Evolutionary conservation across 1,140 invertebrate species (phyloP).

Genomic region (Cotesia chilonis): DNA sequence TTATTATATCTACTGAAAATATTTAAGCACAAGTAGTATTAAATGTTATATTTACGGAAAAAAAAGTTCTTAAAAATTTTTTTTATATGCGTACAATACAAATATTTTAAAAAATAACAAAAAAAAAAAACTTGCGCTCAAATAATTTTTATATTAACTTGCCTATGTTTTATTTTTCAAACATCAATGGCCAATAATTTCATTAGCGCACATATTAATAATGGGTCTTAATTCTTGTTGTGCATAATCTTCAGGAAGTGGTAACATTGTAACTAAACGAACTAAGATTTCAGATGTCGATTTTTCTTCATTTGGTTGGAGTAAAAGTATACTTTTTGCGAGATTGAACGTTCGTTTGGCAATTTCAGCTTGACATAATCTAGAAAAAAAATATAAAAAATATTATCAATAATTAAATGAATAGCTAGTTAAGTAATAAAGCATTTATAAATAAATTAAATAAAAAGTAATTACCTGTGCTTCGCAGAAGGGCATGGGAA

Average conservation of each 20-base stretch:
- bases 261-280: slow-evolving; percentile 67
- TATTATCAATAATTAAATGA: slow-evolving; percentile 21
- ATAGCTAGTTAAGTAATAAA: neutral
- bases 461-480: slow-evolving; percentile 65
- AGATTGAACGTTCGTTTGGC: slow-evolving; percentile 69
- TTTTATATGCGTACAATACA: neutral
- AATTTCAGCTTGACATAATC: slow-evolving; percentile 74
- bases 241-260: slow-evolving; percentile 74
- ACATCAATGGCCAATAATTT: slow-evolving; percentile 43
- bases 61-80: slow-evolving; percentile 1
- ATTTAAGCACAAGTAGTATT: too few relatives aligned
- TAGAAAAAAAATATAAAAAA: slow-evolving; percentile 41
- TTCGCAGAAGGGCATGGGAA: slow-evolving; percentile 72
- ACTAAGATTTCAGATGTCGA: slow-evolving; percentile 63
- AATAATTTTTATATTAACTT: slow-evolving; percentile 8
- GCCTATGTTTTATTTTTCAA: neutral
- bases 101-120: slow-evolving; percentile 2
- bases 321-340: slow-evolving; percentile 64
- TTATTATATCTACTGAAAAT: too few relatives aligned
- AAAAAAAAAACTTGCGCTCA: neutral
- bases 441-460: neutral
- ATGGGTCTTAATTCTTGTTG: slow-evolving; percentile 70
- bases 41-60: neutral
- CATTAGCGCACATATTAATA: slow-evolving; percentile 54
- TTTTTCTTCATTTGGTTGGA: slow-evolving; percentile 59